phyloP scores from a whole-genome alignment of 2,797 vertebrate genomes.

The Clarias laeviceps region DNA sequence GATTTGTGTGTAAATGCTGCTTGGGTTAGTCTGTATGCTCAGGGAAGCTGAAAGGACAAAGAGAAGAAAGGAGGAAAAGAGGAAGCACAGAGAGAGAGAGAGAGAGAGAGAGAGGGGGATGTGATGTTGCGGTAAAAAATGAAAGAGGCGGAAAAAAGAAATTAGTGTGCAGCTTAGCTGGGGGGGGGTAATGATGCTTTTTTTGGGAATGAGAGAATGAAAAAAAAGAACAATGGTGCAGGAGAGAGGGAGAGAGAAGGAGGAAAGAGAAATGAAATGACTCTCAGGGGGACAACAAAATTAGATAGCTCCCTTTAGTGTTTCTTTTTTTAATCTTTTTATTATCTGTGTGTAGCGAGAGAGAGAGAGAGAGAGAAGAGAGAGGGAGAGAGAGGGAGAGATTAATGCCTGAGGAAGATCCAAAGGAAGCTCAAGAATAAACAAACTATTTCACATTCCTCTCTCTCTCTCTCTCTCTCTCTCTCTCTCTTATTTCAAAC shows the following conservation, averaged over 20 bases:
- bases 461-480: background rate
- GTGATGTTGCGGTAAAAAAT: background rate
- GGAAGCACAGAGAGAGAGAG: background rate
- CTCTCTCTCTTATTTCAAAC: background rate
- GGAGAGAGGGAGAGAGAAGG: background rate
- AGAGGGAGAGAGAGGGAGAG: background rate
- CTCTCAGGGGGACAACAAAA: background rate
- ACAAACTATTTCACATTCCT: background rate
- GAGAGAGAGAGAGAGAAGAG: background rate
- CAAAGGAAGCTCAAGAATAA: background rate
- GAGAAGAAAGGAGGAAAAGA: constrained; percentile 1
- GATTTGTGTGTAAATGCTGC: constrained; percentile 13
- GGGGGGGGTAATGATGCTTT: constrained; percentile 5
- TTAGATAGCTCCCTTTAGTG: background rate
- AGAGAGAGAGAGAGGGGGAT: background rate
- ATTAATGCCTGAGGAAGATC: background rate
- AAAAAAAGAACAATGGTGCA: background rate
- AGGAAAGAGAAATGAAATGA: background rate
- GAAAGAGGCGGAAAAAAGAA: background rate
- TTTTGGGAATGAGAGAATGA: background rate
- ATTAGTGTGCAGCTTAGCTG: background rate
- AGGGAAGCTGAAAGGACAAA: constrained; percentile 25
- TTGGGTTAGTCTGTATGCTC: background rate
- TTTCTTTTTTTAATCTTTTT: background rate
- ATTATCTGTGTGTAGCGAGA: background rate